These are phyloP conservation scores for Tetragnatha versicolor DNA, from an alignment of 1,140 invertebrate species.

Conservation along the genomic window DNA sequence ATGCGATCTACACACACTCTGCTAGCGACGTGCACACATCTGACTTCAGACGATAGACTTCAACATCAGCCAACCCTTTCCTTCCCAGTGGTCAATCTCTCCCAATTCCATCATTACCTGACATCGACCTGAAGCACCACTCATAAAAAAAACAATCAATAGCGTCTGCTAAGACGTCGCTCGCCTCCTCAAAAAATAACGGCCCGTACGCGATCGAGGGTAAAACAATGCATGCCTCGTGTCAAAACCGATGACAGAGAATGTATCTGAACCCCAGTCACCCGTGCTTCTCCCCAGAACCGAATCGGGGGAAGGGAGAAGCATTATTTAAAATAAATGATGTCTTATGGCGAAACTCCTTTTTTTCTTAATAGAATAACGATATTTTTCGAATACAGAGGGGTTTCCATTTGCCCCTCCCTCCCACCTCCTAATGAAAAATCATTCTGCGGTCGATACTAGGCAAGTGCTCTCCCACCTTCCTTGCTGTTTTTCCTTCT, in stretches of 20 bases:
- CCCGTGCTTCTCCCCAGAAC: conserved; percentile 34
- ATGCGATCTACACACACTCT: no score
- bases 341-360: conserved; percentile 44
- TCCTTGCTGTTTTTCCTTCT: neutral
- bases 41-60: no score
- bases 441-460: conserved; percentile 52
- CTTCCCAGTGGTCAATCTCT: no score
- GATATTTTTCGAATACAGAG: conserved; percentile 43
- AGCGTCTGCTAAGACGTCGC: neutral
- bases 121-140: no score
- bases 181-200: conserved; percentile 34
- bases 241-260: conserved; percentile 51
- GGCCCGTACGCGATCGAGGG: conserved; percentile 10
- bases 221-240: conserved; percentile 51
- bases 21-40: no score
- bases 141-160: conserved; percentile 48
- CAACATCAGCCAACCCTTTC: no score
- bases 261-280: conserved; percentile 45
- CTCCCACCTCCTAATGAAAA: conserved; percentile 35
- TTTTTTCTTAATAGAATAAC: conserved; percentile 54
- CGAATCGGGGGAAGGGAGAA: neutral
- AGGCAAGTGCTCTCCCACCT: neutral
- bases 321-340: conserved; percentile 55
- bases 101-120: no score
- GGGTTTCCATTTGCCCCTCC: conserved; percentile 7